Evolutionary conservation across 2,888 invertebrate species (phyloP), one percentile per base, ranked within the genome.

Genomic region (Drosophila sordidapex): DNA sequence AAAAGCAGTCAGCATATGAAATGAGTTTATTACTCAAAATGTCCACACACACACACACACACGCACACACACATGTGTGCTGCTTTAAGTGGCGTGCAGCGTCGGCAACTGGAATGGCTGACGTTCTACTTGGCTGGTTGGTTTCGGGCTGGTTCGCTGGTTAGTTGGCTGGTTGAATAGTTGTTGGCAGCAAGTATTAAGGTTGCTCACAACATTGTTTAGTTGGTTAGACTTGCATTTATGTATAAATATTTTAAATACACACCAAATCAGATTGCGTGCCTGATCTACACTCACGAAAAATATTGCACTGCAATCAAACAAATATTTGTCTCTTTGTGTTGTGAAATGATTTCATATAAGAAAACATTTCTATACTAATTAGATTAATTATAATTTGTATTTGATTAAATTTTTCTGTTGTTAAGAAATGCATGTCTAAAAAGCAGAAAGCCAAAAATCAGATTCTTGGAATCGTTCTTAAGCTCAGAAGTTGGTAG

Each of bases 1-100:
- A 87, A 87, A 89, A 87, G 86, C 87, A 87, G 87, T 87, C 87
- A 87, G 90, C 87, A 87, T 87, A 87, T 87, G 86, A 89, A 87
- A 87, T 87, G 83, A 87, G 87, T 87, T 87, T 87, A 89, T 87
- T 87, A 87, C 87, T 87, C 88, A 87, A 89, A 83, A 87, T 87
- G 82, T 69, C 69, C 64, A 57, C 59, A 71, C 60, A 74, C 74
- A 77, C 60, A 74, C 74, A 77, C 48, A 58, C 8, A 13, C 18
- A 38, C 31, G 13, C 29, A 29, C 5, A 58, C 25, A 48, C 21
- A 31, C 35, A 35, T 21, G 1, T 29, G 25, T 29, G 33, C 33
- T 67, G 73, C 79, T 79, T 81, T 83, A 83, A 81, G 87, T 85
- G 89, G 84, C 81, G 74, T 83, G 81, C 87, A 79, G 70, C 70